Evolutionary conservation across 2,113 vertebrate species (phyloP), one percentile per base, ranked within the genome.

Genomic region (Lates calcarifer): DNA sequence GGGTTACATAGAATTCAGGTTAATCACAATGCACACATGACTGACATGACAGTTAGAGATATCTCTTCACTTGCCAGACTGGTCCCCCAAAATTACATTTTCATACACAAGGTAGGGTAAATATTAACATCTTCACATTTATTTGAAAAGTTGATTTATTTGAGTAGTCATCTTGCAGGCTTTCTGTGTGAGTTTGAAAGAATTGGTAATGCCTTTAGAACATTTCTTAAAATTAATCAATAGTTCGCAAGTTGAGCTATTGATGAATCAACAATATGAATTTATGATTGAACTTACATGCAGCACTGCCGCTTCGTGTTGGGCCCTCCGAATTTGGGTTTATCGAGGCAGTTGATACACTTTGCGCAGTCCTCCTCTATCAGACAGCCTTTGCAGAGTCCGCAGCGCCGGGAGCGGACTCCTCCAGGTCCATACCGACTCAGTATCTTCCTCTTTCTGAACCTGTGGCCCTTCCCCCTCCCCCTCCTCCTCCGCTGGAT

Each of bases 261-360:
- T n/a, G n/a, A n/a, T n/a, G n/a, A n/a, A n/a, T n/a, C 31, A 49
- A 45, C 31, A 49, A 35, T 11, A 6, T 29, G 29, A 56, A 28
- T 35, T 9, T 41, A 6, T 41, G 39, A 12, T 37, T 33, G 20
- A 82, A 96, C 97, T 96, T 92, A 98, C 97, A 97, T 95, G 89
- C 97, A 98, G 89, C 97, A 97, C 90, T 98, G 97, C 5, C 96
- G 94, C 89, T 97, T 97, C 76, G 96, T 97, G 93, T 98, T 98
- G 70, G 96, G 96, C 29, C 97, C 97, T 33, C 97, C 97, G 22
- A 96, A 98, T 79, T 98, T 98, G 24, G 97, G 97, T 80, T 98
- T 98, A 89, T 98, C 97, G 69, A 96, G 92, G 91, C 97, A 98
- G 92, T 97, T 96, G 53, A 95, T 82, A 57, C 97, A 98, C 45